Conservation (phyloP, 1,140 invertebrate genomes). For the Drosophila watanabei region DNA sequence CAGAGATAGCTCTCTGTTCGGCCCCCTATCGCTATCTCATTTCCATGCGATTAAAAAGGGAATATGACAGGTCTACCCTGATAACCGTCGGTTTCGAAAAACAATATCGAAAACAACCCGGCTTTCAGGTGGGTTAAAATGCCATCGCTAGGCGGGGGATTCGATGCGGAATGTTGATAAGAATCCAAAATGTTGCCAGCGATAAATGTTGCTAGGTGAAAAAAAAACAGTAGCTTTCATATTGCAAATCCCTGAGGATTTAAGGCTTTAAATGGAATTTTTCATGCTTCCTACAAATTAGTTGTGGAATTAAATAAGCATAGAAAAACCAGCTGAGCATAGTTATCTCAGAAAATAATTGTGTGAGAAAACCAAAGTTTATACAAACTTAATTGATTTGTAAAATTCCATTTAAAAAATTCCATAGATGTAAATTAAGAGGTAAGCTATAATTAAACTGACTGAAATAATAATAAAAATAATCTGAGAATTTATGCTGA, state of each 20-base stretch:
- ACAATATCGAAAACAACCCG: constrained; percentile 35
- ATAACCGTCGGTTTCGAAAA: constrained; percentile 25
- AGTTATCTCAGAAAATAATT: background rate
- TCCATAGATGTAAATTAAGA: background rate
- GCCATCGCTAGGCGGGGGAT: constrained; percentile 39
- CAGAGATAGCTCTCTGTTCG: constrained; percentile 20
- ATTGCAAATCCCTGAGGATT: too few species aligned
- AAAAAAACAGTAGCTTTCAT: background rate
- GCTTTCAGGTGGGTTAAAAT: constrained; percentile 25
- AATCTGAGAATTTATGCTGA: background rate
- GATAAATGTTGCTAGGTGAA: constrained; percentile 26
- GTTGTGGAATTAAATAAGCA: background rate
- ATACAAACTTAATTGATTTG: background rate
- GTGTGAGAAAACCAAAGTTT: background rate
- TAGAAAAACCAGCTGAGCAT: background rate
- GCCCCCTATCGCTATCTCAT: constrained; percentile 27
- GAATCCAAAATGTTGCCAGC: constrained; percentile 3
- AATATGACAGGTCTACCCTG: constrained; percentile 27
- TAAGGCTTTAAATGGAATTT: background rate
- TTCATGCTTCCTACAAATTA: background rate
- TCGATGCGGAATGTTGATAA: constrained; percentile 29
- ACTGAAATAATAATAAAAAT: background rate
- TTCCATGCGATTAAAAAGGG: constrained; percentile 1
- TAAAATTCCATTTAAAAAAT: background rate
- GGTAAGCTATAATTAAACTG: background rate